Percentiles rank a stretch among this genome's conserved stretches.
Conservation (phyloP, 35 echinoderm and acorn worm species). For the Hemicentrotus pulcherrimus region DNA sequence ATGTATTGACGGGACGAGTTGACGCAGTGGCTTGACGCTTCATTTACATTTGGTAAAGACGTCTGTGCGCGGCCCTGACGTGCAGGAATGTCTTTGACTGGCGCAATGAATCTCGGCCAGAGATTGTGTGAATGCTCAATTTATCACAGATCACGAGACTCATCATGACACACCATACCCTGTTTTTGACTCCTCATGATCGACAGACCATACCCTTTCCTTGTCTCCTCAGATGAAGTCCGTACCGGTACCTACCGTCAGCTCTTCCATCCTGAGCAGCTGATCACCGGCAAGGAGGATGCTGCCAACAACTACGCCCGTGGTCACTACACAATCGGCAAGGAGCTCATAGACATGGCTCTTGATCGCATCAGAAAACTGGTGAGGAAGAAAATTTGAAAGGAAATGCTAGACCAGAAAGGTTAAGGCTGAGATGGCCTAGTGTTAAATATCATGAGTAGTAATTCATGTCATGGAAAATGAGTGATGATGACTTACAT, state of each 20-base stretch:
- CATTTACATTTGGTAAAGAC: too few relatives aligned
- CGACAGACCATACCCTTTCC: not conserved
- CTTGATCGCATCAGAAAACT: not conserved
- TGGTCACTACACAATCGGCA: constrained; percentile 72
- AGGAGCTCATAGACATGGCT: not conserved
- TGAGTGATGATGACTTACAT: too few relatives aligned
- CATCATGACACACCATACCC: not conserved
- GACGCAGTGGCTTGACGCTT: too few relatives aligned
- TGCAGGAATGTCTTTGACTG: too few relatives aligned
- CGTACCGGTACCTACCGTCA: constrained; percentile 78
- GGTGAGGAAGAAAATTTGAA: not conserved
- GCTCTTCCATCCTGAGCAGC: constrained; percentile 82
- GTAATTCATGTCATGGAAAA: too few relatives aligned
- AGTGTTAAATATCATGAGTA: not conserved
- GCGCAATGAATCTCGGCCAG: too few relatives aligned
- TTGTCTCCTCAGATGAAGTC: constrained; percentile 66
- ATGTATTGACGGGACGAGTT: too few relatives aligned
- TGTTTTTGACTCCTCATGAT: too few relatives aligned
- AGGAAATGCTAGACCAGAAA: not conserved
- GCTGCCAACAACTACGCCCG: constrained; percentile 87
- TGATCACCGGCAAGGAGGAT: constrained; percentile 88
- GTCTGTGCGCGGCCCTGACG: too few relatives aligned
- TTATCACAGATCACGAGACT: not conserved
- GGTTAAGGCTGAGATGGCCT: not conserved
- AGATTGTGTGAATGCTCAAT: not conserved